A percentile compares a stretch with the other conserved stretches of the same genome.
These are phyloP conservation scores for Unio pictorum DNA, from an alignment of 2,888 invertebrate species.

Conservation along the genomic window DNA sequence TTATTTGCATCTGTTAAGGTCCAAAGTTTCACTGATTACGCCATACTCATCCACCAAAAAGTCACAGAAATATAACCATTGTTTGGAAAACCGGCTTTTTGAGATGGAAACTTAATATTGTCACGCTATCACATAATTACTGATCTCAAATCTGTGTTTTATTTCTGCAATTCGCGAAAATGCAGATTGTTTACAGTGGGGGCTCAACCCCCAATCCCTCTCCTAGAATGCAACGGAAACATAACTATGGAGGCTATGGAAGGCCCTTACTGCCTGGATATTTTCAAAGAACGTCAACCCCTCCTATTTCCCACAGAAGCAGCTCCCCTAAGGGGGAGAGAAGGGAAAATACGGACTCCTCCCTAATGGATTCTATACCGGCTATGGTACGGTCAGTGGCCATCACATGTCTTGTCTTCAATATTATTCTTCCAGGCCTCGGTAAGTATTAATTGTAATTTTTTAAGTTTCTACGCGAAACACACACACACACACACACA, in stretches of 20 bases:
- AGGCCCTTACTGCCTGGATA: constrained; percentile 57
- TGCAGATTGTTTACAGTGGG: constrained; percentile 63
- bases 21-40: too few species aligned
- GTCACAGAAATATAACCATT: too few species aligned
- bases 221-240: constrained; percentile 53
- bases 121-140: not conserved
- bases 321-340: constrained; percentile 29
- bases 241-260: constrained; percentile 45
- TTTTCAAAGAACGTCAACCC: constrained; percentile 22
- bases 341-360: constrained; percentile 41
- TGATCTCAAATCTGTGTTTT: not conserved
- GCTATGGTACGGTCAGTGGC: constrained; percentile 63
- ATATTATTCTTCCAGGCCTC: constrained; percentile 61
- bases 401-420: constrained; percentile 57
- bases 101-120: too few species aligned
- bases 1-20: too few species aligned
- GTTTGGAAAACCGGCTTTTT: too few species aligned
- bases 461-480: constrained; percentile 5
- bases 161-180: constrained; percentile 5
- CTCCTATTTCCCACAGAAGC: constrained; percentile 19
- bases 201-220: constrained; percentile 60
- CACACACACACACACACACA: too few species aligned
- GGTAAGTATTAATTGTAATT: constrained; percentile 45
- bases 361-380: constrained; percentile 60
- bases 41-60: too few species aligned